A percentile compares a stretch with the other conserved stretches of the same genome.
Evolutionary conservation across 2,797 vertebrate genomes (phyloP).

Genomic region (Ceryle rudis): DNA sequence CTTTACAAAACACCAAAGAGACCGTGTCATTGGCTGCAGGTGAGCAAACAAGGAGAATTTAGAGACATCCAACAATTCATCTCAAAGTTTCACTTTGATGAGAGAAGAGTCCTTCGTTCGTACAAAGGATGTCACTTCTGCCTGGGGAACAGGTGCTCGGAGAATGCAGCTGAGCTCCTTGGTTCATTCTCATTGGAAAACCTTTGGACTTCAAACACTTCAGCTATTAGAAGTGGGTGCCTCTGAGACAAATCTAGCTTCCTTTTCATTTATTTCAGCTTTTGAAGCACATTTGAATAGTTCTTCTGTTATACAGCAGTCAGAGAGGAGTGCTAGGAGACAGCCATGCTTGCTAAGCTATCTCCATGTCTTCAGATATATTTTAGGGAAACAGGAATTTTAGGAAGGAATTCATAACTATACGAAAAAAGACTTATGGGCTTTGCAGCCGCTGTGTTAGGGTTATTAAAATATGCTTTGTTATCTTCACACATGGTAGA

Average conservation of each 20-base stretch:
- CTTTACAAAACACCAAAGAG: background rate
- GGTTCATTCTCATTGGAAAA: background rate
- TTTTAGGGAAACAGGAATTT: conserved; percentile 5
- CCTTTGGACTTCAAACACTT: conserved; percentile 30
- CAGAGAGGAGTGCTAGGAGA: background rate
- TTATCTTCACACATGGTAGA: conserved; percentile 38
- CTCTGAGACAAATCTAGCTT: background rate
- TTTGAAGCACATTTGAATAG: conserved; percentile 55
- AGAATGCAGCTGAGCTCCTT: background rate
- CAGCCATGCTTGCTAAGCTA: background rate
- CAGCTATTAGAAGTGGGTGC: background rate
- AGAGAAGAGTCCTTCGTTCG: background rate
- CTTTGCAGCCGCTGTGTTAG: background rate
- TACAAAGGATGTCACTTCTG: background rate
- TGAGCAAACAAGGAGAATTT: background rate
- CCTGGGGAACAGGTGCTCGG: background rate
- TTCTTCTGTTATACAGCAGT: background rate
- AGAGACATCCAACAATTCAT: background rate
- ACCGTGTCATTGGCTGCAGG: rapidly evolving
- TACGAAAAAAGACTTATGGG: background rate
- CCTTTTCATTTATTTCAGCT: conserved; percentile 16
- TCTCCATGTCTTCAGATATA: background rate
- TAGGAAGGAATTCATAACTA: conserved; percentile 7
- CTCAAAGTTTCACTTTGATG: background rate
- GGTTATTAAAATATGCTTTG: conserved; percentile 60